These are phyloP conservation scores for Caenorhabditis virilis DNA, from an alignment of 2,888 invertebrate genomes.

Conservation along the genomic window DNA sequence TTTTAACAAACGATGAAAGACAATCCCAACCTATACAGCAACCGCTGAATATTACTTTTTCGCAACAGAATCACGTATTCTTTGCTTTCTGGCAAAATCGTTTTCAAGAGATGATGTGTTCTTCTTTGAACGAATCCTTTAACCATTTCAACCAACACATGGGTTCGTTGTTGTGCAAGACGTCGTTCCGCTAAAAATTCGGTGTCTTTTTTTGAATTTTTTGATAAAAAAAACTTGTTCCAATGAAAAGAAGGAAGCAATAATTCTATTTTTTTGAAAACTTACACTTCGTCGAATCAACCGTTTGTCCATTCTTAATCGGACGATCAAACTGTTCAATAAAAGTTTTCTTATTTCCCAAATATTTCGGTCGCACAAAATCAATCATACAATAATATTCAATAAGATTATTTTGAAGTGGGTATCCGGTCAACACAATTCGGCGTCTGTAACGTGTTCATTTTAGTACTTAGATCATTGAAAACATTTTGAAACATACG, in stretches of 20 bases:
- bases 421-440: constrained; percentile 95
- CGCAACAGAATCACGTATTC: constrained; percentile 89
- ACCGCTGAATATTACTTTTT: constrained; percentile 87
- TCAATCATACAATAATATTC: constrained; percentile 75
- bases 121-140: constrained; percentile 95
- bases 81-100: constrained; percentile 89
- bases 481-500: too few species aligned
- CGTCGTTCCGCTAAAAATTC: constrained; percentile 78
- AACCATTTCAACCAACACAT: constrained; percentile 89
- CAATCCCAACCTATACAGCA: constrained; percentile 81
- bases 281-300: constrained; percentile 83
- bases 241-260: too few species aligned
- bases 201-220: background rate
- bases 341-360: constrained; percentile 89
- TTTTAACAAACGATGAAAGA: constrained; percentile 81
- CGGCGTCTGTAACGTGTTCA: constrained; percentile 76
- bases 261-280: constrained; percentile 5
- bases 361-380: constrained; percentile 94
- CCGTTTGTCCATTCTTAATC: constrained; percentile 96
- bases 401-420: constrained; percentile 92
- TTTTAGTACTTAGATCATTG: constrained; percentile 44
- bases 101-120: constrained; percentile 88
- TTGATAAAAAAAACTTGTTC: too few species aligned
- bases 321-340: constrained; percentile 98
- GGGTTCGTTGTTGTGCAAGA: constrained; percentile 91